phyloP scores from a whole-genome alignment of 2,888 invertebrate genomes.

The Himalopsyche anomala region DNA sequence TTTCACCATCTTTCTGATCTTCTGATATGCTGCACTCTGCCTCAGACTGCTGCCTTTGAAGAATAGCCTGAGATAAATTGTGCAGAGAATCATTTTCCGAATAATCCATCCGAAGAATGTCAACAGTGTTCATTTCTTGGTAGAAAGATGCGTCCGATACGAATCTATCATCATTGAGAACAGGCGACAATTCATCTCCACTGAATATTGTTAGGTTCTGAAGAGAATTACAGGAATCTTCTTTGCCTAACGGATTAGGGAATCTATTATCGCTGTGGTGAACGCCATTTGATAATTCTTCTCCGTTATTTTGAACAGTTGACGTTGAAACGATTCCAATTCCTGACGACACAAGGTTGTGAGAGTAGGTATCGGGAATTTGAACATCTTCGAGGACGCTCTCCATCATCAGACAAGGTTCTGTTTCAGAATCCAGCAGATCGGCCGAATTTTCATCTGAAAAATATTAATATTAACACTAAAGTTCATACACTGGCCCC shows the following conservation, averaged over 20 bases:
- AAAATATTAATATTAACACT: constrained; percentile 52
- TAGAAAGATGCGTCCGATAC: constrained; percentile 64
- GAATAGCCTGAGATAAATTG: constrained; percentile 86
- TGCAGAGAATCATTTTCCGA: constrained; percentile 84
- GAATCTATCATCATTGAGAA: constrained; percentile 72
- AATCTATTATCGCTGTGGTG: constrained; percentile 64
- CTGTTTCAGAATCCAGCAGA: constrained; percentile 88
- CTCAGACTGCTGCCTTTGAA: constrained; percentile 83
- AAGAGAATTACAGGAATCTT: constrained; percentile 67
- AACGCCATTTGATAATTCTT: constrained; percentile 22
- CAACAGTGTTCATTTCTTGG: constrained; percentile 54
- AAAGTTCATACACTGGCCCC: background rate
- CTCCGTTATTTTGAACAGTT: constrained; percentile 29
- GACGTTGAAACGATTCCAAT: constrained; percentile 74
- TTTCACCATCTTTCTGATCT: constrained; percentile 68
- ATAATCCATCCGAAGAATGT: constrained; percentile 67
- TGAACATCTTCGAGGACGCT: constrained; percentile 83
- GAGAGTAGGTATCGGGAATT: constrained; percentile 81
- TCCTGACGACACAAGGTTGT: constrained; percentile 81
- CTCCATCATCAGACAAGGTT: constrained; percentile 89
- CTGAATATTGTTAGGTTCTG: constrained; percentile 72
- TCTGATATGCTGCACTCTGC: constrained; percentile 72
- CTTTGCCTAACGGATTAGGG: constrained; percentile 69
- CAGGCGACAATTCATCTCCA: constrained; percentile 74
- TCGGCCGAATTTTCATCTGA: constrained; percentile 86